These are phyloP conservation scores for Prenolepis imparis DNA, from an alignment of 2,888 invertebrate genomes.

Conservation along the genomic window DNA sequence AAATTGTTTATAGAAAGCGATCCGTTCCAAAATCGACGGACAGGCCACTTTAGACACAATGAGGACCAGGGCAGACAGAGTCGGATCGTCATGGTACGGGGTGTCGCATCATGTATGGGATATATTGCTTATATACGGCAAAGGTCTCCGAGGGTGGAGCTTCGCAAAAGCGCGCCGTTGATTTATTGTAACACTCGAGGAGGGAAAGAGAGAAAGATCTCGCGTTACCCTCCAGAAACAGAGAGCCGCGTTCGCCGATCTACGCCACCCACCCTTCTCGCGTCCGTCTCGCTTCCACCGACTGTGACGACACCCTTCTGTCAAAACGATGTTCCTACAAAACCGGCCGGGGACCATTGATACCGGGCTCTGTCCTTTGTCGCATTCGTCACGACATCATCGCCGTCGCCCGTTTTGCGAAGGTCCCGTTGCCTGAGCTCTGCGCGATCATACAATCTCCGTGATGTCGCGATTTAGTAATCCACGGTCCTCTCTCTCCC, in stretches of 20 bases:
- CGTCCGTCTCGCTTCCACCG: constrained; percentile 32
- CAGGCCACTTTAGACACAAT: constrained; percentile 76
- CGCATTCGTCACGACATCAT: constrained; percentile 61
- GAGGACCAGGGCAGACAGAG: constrained; percentile 58
- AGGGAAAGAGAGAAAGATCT: constrained; percentile 25
- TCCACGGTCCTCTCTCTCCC: background rate
- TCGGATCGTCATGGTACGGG: constrained; percentile 58
- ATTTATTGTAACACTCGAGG: constrained; percentile 81
- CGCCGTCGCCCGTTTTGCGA: constrained; percentile 48
- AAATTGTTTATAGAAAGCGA: constrained; percentile 64
- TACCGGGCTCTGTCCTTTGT: constrained; percentile 58
- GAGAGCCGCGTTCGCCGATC: constrained; percentile 3
- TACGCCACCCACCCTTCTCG: constrained; percentile 34
- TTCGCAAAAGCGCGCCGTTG: constrained; percentile 73
- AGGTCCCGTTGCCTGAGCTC: constrained; percentile 13
- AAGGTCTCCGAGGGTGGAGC: constrained; percentile 78
- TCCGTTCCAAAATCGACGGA: constrained; percentile 59
- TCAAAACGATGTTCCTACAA: constrained; percentile 64
- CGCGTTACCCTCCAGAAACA: constrained; percentile 66
- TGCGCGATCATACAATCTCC: background rate
- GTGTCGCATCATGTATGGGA: constrained; percentile 71
- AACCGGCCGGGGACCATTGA: constrained; percentile 66
- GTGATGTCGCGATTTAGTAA: background rate
- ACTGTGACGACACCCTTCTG: constrained; percentile 58
- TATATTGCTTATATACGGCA: constrained; percentile 54